Percentiles rank a stretch among this genome's conserved stretches.
Evolutionary conservation across 2,113 vertebrate species (phyloP).

Genomic region (Athene cunicularia): DNA sequence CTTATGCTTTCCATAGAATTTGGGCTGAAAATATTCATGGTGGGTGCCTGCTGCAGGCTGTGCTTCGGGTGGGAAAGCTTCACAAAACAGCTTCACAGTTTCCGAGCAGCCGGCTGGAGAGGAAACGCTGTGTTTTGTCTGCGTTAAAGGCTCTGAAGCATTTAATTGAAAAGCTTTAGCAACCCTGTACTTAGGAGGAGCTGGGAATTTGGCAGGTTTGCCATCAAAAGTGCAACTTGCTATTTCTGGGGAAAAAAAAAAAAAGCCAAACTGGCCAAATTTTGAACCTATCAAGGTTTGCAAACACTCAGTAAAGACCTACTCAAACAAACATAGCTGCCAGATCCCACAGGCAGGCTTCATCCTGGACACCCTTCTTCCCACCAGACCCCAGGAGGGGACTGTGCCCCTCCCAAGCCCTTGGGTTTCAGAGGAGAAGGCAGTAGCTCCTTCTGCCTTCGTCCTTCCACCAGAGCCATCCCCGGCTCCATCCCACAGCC

Average conservation of each 20-base stretch:
- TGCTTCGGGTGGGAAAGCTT: background rate
- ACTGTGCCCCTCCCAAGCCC: background rate
- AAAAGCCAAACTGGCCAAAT: background rate
- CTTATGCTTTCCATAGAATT: background rate
- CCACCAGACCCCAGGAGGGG: background rate
- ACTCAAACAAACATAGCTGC: background rate
- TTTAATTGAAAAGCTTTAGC: background rate
- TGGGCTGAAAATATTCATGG: background rate
- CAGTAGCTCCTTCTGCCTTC: background rate
- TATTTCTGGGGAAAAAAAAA: background rate
- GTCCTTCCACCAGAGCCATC: background rate
- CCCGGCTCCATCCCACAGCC: fast-evolving
- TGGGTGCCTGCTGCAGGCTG: background rate
- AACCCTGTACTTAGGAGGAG: background rate
- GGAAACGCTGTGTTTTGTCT: background rate
- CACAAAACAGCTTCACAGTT: background rate
- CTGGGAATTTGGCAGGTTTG: background rate
- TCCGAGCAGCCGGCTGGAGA: background rate
- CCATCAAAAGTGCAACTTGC: background rate
- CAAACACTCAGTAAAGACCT: background rate
- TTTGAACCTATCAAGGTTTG: background rate
- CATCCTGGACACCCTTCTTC: background rate
- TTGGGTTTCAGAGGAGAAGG: fast-evolving
- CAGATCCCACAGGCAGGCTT: background rate
- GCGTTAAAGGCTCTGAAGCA: background rate